Conservation (phyloP, 1,140 invertebrate genomes). For the Aphelenchoides fujianensis region DNA sequence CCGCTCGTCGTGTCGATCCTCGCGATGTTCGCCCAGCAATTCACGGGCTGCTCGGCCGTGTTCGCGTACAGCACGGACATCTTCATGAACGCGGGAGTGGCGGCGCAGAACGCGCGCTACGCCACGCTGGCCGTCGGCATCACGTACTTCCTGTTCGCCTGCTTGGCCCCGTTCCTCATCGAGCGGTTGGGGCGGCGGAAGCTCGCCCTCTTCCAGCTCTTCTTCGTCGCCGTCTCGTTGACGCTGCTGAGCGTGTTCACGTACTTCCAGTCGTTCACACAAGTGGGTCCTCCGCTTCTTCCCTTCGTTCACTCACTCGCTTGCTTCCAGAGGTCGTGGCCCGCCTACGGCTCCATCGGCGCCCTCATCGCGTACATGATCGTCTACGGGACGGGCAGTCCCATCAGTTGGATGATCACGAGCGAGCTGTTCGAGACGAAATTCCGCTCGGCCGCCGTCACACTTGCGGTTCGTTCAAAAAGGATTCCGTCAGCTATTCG, state of each 20-base stretch:
- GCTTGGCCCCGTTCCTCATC: slow-evolving; percentile 55
- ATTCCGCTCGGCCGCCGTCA: no score
- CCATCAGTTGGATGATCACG: slow-evolving; percentile 60
- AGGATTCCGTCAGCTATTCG: no score
- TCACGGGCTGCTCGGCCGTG: slow-evolving; percentile 59
- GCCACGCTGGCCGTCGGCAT: slow-evolving; percentile 59
- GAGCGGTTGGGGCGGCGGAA: slow-evolving; percentile 50
- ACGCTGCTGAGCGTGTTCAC: slow-evolving; percentile 51
- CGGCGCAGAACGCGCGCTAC: slow-evolving; percentile 47
- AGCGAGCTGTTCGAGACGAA: slow-evolving; percentile 52
- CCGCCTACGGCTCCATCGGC: slow-evolving; percentile 50
- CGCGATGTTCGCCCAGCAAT: slow-evolving; percentile 62
- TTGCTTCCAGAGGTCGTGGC: slow-evolving; percentile 43
- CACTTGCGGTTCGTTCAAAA: no score
- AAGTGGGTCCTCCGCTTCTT: background rate
- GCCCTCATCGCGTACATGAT: slow-evolving; percentile 55
- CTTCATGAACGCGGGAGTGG: slow-evolving; percentile 57
- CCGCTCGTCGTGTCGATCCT: slow-evolving; percentile 51
- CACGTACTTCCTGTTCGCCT: slow-evolving; percentile 58
- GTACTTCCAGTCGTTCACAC: slow-evolving; percentile 40
- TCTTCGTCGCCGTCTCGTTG: slow-evolving; percentile 47
- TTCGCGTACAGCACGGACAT: slow-evolving; percentile 60
- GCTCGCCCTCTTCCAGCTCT: slow-evolving; percentile 56
- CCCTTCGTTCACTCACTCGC: background rate
- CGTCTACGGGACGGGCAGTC: slow-evolving; percentile 55